These are phyloP conservation scores for Amyelois transitella DNA, from an alignment of 1,140 invertebrate species.

Conservation along the genomic window DNA sequence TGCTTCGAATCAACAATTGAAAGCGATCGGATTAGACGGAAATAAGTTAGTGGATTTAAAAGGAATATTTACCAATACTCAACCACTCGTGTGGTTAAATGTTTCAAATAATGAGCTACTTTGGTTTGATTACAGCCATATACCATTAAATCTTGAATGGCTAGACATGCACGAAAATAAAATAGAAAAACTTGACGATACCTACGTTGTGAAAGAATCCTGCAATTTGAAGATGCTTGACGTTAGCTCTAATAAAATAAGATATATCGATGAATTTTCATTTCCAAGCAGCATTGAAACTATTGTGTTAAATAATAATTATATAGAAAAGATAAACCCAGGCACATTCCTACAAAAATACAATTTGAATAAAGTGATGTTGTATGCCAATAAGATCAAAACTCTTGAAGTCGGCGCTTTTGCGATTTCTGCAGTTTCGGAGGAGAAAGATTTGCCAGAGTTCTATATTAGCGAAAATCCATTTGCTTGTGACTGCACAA, in stretches of 20 bases:
- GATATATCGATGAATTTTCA: slow-evolving; percentile 79
- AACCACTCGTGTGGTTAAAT: slow-evolving; percentile 82
- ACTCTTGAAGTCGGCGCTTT: slow-evolving; percentile 84
- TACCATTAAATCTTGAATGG: slow-evolving; percentile 82
- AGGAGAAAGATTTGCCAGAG: slow-evolving; percentile 80
- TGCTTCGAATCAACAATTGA: slow-evolving; percentile 78
- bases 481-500: slow-evolving; percentile 87
- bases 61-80: slow-evolving; percentile 80
- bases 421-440: slow-evolving; percentile 78
- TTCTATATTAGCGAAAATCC: slow-evolving; percentile 89
- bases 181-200: slow-evolving; percentile 81
- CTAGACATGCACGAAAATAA: slow-evolving; percentile 83
- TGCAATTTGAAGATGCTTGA: slow-evolving; percentile 87
- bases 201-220: slow-evolving; percentile 83
- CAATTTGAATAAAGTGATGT: slow-evolving; percentile 83
- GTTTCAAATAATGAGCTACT: slow-evolving; percentile 81
- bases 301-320: slow-evolving; percentile 85
- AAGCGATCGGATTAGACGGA: slow-evolving; percentile 80
- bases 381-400: slow-evolving; percentile 84
- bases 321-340: slow-evolving; percentile 80
- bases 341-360: slow-evolving; percentile 84
- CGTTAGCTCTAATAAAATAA: slow-evolving; percentile 83
- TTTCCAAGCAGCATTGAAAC: slow-evolving; percentile 85
- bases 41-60: slow-evolving; percentile 82
- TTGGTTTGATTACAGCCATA: slow-evolving; percentile 82